Base-by-base conservation (phyloP, 2,888 invertebrate species). In the Boloria euphrosyne region DNA sequence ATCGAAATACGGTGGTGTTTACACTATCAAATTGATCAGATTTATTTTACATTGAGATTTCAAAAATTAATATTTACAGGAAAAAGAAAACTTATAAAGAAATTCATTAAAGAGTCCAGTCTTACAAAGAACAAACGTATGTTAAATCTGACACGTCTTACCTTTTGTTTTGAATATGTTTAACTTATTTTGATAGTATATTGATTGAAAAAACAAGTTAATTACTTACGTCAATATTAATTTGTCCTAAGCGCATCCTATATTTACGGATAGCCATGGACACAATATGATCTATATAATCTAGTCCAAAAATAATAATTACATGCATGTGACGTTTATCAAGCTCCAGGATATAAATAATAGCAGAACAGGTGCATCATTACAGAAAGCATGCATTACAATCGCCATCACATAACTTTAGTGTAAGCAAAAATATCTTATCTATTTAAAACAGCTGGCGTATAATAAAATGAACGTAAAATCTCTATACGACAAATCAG, bases 291-390 rank as follows among this genome's bases (percentile, higher is more conserved):
- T 54, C 17, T 55, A 57, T 55, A 16, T 69, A 71, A 71, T 71
- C 66, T 73, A 69, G 62, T 71, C 64, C 69, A 54, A 66, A 76
- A 75, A 75, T 77, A 78, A 79, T 77, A 76, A 74, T 73, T 49
- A 22, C 74, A 74, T 73, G 73, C 66, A 71, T 66, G 69, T 72
- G 68, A 77, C 70, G 68, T 76, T 74, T 74, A 75, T 76, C 78
- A 75, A 76, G 74, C 75, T 78, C 71, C 77, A 80, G 78, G 76
- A 78, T 81, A 80, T 82, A 83, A 85, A 87, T 85, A 87, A 80
- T 73, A 75, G 66, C 67, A 68, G 78, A 85, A 83, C 87, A 89
- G 88, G 84, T 88, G 89, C 80, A 73, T 73, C 73, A 73, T 71
- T 75, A 78, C 77, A 73, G 74, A 76, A 76, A 79, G 75, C 76